Base-by-base conservation (phyloP, 2,888 invertebrate species). In the Platycheirus rosarum region DNA sequence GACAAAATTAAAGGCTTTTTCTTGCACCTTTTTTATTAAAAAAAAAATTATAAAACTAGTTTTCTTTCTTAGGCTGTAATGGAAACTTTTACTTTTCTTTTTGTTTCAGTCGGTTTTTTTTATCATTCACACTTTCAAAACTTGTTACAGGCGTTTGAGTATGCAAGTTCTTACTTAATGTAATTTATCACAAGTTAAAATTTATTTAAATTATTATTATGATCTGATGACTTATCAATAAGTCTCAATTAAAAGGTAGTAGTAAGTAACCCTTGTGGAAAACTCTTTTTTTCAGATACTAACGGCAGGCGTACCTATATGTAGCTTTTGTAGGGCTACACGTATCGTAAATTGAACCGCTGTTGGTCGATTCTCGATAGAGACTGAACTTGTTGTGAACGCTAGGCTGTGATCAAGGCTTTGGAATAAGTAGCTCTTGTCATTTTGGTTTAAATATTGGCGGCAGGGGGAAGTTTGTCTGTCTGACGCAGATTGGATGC, bases 1-100 rank as follows among this genome's bases (percentile, higher is more conserved):
- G 7, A 29, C 18, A 29, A 16, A 11, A 20, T 16, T 23, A n/a
- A n/a, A 35, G 7, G 5, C n/a, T 40, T 40, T 55, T n/a, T n/a
- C n/a, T 53, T 42, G 23, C 35, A 51, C 46, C 53, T 37, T 51
- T 60, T 23, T 1, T 76, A 18, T 18, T 5, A 16, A 53, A n/a
- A 29, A 60, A 40, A 35, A 7, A 26, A 46, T 14, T 16, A 42
- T n/a, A 63, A 70, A 60, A 60, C 68, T 16, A 57, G 44, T 71
- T 57, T 70, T 44, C 49, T 63, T 57, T 14, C 48, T 49, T 26
- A 57, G 46, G n/a, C 35, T 35, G 49, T n/a, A 40, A 44, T 60
- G 53, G 29, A 78, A 73, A 73, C 73, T 73, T 78, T 78, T 78
- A 78, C 73, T 73, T 78, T 73, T 68, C 53, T 60, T 51, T 51